Conservation (phyloP, 1,140 invertebrate genomes). For the Drosophila bifasciata region DNA sequence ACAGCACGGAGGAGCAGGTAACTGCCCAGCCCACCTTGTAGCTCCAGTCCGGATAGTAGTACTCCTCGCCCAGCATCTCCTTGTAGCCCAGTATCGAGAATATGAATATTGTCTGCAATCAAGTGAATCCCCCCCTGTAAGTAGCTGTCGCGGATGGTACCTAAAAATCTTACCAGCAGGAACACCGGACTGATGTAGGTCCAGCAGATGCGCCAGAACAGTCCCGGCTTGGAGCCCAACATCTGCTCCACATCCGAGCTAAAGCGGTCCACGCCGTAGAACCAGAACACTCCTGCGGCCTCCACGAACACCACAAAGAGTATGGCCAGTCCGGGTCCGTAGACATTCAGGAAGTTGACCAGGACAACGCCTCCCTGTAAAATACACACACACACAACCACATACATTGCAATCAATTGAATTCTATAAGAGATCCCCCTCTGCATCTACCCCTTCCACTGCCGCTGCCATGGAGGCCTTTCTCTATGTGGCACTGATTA, state of each 20-base stretch:
- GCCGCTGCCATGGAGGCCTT: neutral
- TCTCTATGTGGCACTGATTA: conserved; percentile 42
- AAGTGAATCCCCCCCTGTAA: neutral
- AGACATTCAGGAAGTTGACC: conserved; percentile 96
- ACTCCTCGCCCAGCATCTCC: conserved; percentile 94
- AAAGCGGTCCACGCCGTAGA: conserved; percentile 96
- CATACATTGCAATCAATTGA: neutral
- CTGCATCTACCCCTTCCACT: too few relatives aligned
- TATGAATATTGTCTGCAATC: conserved; percentile 92
- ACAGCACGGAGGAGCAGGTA: conserved; percentile 95
- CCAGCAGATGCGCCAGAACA: conserved; percentile 97
- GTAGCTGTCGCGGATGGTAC: too few relatives aligned
- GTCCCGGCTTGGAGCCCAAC: conserved; percentile 93
- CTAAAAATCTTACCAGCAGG: conserved; percentile 86
- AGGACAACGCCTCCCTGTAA: conserved; percentile 95
- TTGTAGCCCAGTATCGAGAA: conserved; percentile 94
- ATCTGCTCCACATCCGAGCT: conserved; percentile 95
- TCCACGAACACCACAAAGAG: conserved; percentile 98
- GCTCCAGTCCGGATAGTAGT: conserved; percentile 95
- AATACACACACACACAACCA: neutral
- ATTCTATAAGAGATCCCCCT: too few relatives aligned
- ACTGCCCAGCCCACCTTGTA: conserved; percentile 95
- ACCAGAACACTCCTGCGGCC: conserved; percentile 97
- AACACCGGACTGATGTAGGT: conserved; percentile 94
- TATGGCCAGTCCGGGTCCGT: conserved; percentile 97